Evolutionary conservation across 2,888 invertebrate species (phyloP).

Genomic region (Mimachlamys varia): DNA sequence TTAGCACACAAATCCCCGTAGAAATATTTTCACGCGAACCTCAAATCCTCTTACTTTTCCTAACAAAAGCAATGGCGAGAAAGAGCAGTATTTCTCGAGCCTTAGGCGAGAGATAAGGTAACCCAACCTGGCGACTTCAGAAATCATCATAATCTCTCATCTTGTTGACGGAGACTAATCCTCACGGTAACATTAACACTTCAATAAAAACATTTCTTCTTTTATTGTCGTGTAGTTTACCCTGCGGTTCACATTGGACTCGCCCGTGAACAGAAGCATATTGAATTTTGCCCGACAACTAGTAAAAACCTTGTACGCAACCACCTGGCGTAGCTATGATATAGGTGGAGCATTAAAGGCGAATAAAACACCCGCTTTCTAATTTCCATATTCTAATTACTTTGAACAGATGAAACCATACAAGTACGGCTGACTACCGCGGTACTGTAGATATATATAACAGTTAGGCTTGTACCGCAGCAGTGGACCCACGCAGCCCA

Average conservation of each 20-base stretch:
- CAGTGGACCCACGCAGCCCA: conserved; percentile 38
- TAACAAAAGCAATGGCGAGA: conserved; percentile 42
- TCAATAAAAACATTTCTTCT: conserved; percentile 47
- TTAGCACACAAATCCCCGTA: conserved; percentile 19
- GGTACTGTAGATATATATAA: conserved; percentile 19
- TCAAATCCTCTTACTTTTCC: conserved; percentile 48
- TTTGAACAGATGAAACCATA: conserved; percentile 39
- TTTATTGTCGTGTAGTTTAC: conserved; percentile 53
- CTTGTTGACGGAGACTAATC: conserved; percentile 53
- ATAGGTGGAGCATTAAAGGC: conserved; percentile 44
- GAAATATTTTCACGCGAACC: conserved; percentile 43
- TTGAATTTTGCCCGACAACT: conserved; percentile 60
- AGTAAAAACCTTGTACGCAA: conserved; percentile 52
- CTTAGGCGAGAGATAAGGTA: conserved; percentile 49
- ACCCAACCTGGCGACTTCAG: conserved; percentile 54
- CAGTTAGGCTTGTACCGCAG: conserved; percentile 6
- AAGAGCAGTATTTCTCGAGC: conserved; percentile 43
- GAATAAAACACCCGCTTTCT: conserved; percentile 58
- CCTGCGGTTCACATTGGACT: conserved; percentile 53
- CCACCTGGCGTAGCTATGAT: conserved; percentile 61
- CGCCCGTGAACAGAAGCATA: conserved; percentile 58
- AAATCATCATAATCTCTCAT: conserved; percentile 56
- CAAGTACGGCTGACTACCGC: conserved; percentile 14
- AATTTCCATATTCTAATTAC: conserved; percentile 64
- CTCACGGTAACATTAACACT: conserved; percentile 55